Conservation (phyloP, 2,113 vertebrate genomes). For the Mirounga angustirostris region DNA sequence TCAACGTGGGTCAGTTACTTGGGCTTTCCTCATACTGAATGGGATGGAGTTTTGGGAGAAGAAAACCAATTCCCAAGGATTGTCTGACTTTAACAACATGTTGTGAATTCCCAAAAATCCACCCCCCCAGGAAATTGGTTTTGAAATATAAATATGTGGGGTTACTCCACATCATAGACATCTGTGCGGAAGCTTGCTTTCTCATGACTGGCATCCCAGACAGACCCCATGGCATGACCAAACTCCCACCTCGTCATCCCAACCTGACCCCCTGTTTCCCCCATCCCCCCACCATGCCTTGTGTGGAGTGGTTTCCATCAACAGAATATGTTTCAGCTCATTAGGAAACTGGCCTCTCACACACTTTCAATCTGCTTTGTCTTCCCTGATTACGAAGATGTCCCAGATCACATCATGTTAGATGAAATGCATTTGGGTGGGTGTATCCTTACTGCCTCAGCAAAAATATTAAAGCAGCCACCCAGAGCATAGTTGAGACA, state of each 20-base stretch:
- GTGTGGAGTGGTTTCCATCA: slow-evolving; percentile 48
- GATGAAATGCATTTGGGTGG: slow-evolving; percentile 72
- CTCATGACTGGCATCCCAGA: neutral
- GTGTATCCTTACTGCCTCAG: slow-evolving; percentile 78
- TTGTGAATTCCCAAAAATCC: slow-evolving; percentile 20
- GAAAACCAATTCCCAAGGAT: neutral
- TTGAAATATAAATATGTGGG: slow-evolving; percentile 61
- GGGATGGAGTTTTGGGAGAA: neutral
- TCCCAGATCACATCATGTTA: slow-evolving; percentile 74
- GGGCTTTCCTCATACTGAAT: neutral
- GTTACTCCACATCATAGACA: neutral
- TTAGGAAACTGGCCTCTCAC: slow-evolving; percentile 33
- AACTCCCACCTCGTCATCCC: neutral
- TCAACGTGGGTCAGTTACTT: neutral
- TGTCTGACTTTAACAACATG: slow-evolving; percentile 21
- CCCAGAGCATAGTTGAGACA: slow-evolving; percentile 83
- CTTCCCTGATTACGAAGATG: slow-evolving; percentile 17
- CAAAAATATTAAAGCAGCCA: slow-evolving; percentile 80
- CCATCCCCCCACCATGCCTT: neutral
- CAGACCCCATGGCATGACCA: neutral
- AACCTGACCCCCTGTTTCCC: neutral
- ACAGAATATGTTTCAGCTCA: slow-evolving; percentile 15
- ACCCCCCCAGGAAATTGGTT: neutral
- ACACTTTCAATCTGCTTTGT: slow-evolving; percentile 58
- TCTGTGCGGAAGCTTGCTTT: slow-evolving; percentile 28